Conservation (phyloP, 2,888 invertebrate species). For the Polyommatus icarus region DNA sequence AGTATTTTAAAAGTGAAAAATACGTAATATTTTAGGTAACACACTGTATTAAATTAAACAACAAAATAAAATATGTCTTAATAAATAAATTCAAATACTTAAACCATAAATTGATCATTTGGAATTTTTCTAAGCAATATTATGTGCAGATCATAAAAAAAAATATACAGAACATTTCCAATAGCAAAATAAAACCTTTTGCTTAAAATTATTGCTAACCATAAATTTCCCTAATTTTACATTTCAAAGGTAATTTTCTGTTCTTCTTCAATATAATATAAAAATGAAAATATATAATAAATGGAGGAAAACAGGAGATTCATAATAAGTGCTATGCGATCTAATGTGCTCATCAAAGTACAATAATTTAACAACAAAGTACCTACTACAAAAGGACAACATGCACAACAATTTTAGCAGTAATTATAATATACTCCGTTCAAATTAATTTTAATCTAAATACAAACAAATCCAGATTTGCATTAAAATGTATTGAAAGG, state of each 20-base stretch:
- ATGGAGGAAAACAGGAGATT: conserved; percentile 17
- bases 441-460: neutral
- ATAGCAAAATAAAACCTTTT: neutral
- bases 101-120: neutral
- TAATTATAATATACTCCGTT: neutral
- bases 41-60: neutral
- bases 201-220: neutral
- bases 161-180: neutral
- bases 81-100: neutral
- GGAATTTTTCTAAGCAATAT: neutral
- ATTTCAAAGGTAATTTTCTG: neutral
- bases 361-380: neutral
- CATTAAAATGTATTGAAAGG: too few species aligned
- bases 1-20: neutral
- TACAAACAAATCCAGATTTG: neutral
- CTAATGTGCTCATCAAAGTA: neutral
- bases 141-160: neutral
- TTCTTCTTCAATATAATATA: neutral
- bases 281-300: neutral
- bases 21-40: neutral
- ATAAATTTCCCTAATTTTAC: conserved; percentile 1
- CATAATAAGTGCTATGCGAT: neutral
- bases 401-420: neutral
- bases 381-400: neutral
- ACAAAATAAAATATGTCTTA: neutral